These are phyloP conservation scores for Coptodon rendalli DNA, from an alignment of 2,113 vertebrate species.

Conservation along the genomic window DNA sequence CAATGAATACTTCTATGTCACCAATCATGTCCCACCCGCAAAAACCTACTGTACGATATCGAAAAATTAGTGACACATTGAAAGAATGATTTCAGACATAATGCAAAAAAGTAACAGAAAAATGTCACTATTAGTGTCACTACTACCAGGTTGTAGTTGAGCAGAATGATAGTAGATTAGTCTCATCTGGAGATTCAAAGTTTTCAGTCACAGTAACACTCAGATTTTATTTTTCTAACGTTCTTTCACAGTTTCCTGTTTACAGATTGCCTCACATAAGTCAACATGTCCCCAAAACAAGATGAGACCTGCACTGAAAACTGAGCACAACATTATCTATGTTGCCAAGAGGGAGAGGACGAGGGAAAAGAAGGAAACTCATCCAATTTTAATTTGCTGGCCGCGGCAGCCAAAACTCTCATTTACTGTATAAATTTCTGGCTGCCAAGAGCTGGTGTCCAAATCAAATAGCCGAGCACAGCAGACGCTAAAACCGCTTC, in stretches of 20 bases:
- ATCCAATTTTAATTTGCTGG: slow-evolving; percentile 47
- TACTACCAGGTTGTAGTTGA: neutral
- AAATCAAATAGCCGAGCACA: slow-evolving; percentile 48
- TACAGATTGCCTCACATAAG: neutral
- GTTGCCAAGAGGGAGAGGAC: slow-evolving; percentile 31
- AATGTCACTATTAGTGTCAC: neutral
- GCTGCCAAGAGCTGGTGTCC: slow-evolving; percentile 45
- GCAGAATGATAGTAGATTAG: neutral
- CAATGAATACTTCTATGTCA: neutral
- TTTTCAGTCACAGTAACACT: neutral
- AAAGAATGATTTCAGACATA: no score
- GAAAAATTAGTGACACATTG: no score
- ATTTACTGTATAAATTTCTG: slow-evolving; percentile 53
- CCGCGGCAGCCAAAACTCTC: slow-evolving; percentile 49
- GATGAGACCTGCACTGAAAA: slow-evolving; percentile 31
- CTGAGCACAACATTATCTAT: slow-evolving; percentile 37
- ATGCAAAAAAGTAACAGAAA: neutral
- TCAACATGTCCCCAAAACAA: slow-evolving; percentile 30
- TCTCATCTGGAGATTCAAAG: neutral
- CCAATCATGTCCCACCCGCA: no score
- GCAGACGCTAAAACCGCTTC: slow-evolving; percentile 39
- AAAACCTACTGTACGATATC: no score
- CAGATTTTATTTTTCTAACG: neutral
- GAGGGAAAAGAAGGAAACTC: slow-evolving; percentile 18
- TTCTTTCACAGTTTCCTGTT: neutral